A percentile compares a stretch with the other conserved stretches of the same genome.
Evolutionary conservation across 2,113 vertebrate genomes (phyloP).

Genomic region (Takifugu flavidus): DNA sequence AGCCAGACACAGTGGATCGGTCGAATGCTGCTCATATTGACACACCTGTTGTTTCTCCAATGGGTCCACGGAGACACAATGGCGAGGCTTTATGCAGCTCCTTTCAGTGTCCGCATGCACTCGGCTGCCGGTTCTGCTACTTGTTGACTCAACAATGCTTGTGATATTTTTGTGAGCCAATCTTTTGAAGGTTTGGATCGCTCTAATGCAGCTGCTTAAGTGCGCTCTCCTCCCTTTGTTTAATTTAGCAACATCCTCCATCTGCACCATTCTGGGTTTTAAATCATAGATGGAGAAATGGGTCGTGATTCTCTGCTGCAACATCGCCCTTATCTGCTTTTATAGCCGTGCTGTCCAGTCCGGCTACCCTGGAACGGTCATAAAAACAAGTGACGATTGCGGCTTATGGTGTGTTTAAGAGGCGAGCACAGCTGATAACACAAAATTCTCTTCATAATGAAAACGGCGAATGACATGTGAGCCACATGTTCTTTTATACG

Average conservation of each 20-base stretch:
- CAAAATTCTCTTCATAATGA: conserved; percentile 2
- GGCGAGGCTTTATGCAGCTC: conserved; percentile 25
- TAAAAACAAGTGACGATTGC: conserved; percentile 51
- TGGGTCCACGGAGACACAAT: conserved; percentile 63
- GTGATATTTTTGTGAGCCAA: conserved; percentile 16
- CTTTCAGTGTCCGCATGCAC: conserved; percentile 13
- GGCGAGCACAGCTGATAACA: conserved; percentile 62
- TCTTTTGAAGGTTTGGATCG: too few relatives aligned
- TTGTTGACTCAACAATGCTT: conserved; percentile 25
- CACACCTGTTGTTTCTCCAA: conserved; percentile 71
- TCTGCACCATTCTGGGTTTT: background rate
- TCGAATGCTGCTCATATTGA: conserved; percentile 67
- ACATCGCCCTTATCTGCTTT: conserved; percentile 57
- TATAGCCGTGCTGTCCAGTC: conserved; percentile 41
- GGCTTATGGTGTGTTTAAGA: conserved; percentile 53
- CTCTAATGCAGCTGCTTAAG: too few relatives aligned
- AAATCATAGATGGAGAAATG: background rate
- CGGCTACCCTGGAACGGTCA: conserved; percentile 32
- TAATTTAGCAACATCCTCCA: background rate
- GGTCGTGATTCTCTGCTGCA: conserved; percentile 20
- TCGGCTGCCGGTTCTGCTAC: conserved; percentile 30
- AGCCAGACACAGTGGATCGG: conserved; percentile 44
- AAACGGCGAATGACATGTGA: conserved; percentile 31
- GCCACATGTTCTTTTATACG: conserved; percentile 26
- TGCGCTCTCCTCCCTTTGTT: background rate